Percentiles rank a stretch among this genome's conserved stretches.
phyloP scores from a whole-genome alignment of 2,888 invertebrate species.

The Mimumesa dahlbomi region DNA sequence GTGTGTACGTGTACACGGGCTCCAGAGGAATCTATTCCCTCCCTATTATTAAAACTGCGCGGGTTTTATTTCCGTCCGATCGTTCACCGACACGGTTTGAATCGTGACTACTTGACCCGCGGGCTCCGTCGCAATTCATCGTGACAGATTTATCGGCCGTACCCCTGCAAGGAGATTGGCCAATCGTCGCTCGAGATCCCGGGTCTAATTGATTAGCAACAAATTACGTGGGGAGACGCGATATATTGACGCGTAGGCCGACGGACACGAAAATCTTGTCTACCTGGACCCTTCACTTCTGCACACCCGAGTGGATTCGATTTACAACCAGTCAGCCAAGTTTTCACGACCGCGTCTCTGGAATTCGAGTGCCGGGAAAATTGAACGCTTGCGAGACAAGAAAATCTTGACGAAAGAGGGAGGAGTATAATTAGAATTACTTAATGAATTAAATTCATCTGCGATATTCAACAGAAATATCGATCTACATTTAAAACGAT shows the following conservation, averaged over 20 bases:
- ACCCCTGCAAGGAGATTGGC: slow-evolving; percentile 37
- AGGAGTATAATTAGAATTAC: too few species aligned
- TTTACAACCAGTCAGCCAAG: not conserved
- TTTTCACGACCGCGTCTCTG: too few species aligned
- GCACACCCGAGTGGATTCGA: not conserved
- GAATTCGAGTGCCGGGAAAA: too few species aligned
- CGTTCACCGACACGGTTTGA: slow-evolving; percentile 52
- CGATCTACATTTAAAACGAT: too few species aligned
- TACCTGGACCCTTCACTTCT: slow-evolving; percentile 12
- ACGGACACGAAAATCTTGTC: not conserved
- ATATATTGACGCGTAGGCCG: slow-evolving; percentile 26
- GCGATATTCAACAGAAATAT: too few species aligned
- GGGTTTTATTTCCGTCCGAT: slow-evolving; percentile 49
- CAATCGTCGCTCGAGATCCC: slow-evolving; percentile 48
- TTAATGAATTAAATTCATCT: too few species aligned
- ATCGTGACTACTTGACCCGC: slow-evolving; percentile 54
- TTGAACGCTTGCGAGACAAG: too few species aligned
- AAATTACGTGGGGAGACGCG: slow-evolving; percentile 34
- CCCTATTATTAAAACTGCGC: slow-evolving; percentile 16
- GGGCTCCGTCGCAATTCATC: slow-evolving; percentile 53
- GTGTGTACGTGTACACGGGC: too few species aligned
- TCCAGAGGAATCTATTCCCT: slow-evolving; percentile 22
- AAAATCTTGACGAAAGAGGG: too few species aligned
- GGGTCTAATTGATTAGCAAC: slow-evolving; percentile 60
- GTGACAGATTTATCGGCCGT: slow-evolving; percentile 56